Base-by-base conservation (phyloP, 2,113 vertebrate species). In the Pholis gunnellus region DNA sequence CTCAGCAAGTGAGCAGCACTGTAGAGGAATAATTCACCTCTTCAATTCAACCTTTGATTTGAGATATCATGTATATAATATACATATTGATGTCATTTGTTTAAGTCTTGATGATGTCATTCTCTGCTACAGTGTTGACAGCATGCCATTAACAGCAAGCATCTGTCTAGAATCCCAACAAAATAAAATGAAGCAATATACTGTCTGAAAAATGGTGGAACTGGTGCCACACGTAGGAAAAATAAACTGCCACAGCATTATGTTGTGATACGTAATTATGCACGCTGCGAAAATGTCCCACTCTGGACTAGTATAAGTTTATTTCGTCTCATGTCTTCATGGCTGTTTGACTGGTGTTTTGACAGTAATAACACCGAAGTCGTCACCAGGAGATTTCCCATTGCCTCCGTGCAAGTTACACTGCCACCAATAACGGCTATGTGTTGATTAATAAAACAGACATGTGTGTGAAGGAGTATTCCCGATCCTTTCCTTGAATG, bases 391-490 rank as follows among this genome's bases (percentile, higher is more conserved):
- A 75, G 79, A 59, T 82, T 82, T 86, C 68, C 77, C 59, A 68
- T 27, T 31, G 67, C 59, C 80, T 66, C 38, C 40, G 60, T 72
- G 80, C 44, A 60, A 31, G 42, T 72, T 82, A 34, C 52, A 14
- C 59, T 57, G 25, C 38, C 31, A 67, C 34, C 75, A 83, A 48
- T 60, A 80, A 66, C 75, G 20, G 60, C 52, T 57, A 73, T 70
- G 54, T 71, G 68, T 50, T 69, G 52, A 83, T 74, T 83, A 80
- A 85, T 80, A 20, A 76, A 71, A 74, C 5, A 29, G 7, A 78
- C 42, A 9, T 72, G 22, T 73, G 44, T 52, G 22, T 69, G 42
- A 60, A 31, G 57, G 10, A 38, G 8, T 22, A 38, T 63, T 38
- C 18, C 18, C 40, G 20, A 40, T 42, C 5, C 36, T 42, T 42